These are phyloP conservation scores for Chironomus tentans DNA, from an alignment of 2,888 invertebrate species.

Conservation along the genomic window DNA sequence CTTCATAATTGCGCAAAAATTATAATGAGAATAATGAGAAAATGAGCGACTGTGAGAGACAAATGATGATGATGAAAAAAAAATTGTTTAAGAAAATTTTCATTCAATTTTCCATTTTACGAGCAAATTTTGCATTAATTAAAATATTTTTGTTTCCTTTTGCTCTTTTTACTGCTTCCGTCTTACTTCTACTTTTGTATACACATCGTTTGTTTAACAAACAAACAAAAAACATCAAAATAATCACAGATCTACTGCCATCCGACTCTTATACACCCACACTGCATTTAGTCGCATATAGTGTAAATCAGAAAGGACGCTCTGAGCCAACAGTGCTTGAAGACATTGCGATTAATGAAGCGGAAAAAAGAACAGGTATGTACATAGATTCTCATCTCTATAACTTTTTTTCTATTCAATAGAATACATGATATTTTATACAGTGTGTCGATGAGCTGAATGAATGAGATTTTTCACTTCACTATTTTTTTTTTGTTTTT, in stretches of 20 bases:
- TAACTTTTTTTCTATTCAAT: background rate
- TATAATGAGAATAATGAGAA: background rate
- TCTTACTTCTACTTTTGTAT: background rate
- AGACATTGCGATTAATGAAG: conserved; percentile 78
- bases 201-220: too few species aligned
- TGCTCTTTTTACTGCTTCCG: background rate
- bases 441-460: background rate
- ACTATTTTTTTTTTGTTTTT: background rate
- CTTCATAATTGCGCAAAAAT: background rate
- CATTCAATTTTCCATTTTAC: background rate
- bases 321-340: conserved; percentile 74
- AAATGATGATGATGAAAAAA: background rate
- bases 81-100: background rate
- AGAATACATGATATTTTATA: background rate
- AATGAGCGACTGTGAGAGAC: background rate
- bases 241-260: conserved; percentile 38
- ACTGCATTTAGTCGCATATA: conserved; percentile 69
- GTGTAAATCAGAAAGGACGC: conserved; percentile 75
- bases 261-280: conserved; percentile 47
- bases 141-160: background rate
- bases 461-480: background rate
- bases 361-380: conserved; percentile 74
- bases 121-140: too few species aligned
- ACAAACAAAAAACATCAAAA: too few species aligned
- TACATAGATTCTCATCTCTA: background rate